Evolutionary conservation across 1,140 invertebrate species (phyloP), one percentile per base, ranked within the genome.

Genomic region (Hylaeus anthracinus): DNA sequence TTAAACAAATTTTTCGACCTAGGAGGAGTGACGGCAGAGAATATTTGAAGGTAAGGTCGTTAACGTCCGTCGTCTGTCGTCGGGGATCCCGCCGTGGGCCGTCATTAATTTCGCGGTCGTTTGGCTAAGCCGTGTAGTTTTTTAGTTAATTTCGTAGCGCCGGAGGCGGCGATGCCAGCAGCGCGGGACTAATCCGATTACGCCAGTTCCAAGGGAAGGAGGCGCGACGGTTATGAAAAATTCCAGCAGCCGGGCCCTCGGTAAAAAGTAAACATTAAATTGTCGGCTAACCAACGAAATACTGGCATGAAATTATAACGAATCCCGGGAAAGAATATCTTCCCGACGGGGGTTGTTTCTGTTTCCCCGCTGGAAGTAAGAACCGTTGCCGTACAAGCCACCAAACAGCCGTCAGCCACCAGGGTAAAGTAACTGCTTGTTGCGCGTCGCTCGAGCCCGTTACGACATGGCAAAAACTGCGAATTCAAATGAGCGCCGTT

Each of bases 401-500:
- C 41, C 41, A 4, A 26, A 53, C n/a, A 39, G 48, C 67, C n/a
- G 61, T 41, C 3, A 45, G 60, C 12, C 37, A 48, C n/a, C 60
- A 12, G 53, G 56, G 51, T 61, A 58, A 71, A 74, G 43, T 10
- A 81, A 86, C 78, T 84, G 88, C 86, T 88, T 88, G 88, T 89
- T 89, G 82, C 86, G 70, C 84, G 73, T 81, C 75, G 76, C 63
- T 45, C 70, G 72, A 87, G 84, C 75, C 79, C 73, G 80, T 81
- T 77, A 79, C 65, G 70, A 80, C 65, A 26, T 48, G 78, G 79
- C 26, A 89, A 88, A 88, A 89, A 86, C 67, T 67, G 53, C 60
- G 82, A 88, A 89, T 89, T 88, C 81, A 88, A 88, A 89, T 88
- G 88, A 89, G 86, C 55, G 26, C 43, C 84, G 79, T 85, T 81